These are phyloP conservation scores for Hippocampus mohnikei DNA, from an alignment of 2,113 vertebrate species.

Conservation along the genomic window DNA sequence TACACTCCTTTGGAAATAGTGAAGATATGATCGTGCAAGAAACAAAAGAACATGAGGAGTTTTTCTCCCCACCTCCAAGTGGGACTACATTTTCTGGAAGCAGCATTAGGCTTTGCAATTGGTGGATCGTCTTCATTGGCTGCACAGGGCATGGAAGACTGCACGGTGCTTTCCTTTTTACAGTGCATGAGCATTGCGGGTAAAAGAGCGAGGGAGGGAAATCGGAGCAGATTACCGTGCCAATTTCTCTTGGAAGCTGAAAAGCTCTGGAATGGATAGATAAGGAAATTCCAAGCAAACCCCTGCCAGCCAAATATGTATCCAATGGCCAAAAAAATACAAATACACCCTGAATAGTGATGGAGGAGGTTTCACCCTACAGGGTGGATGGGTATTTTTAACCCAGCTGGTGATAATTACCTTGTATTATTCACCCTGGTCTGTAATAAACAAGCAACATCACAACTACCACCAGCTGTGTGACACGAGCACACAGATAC, in stretches of 20 bases:
- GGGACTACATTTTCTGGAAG: slow-evolving; percentile 37
- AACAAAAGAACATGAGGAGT: slow-evolving; percentile 30
- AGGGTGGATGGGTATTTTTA: slow-evolving; percentile 68
- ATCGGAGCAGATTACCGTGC: slow-evolving; percentile 74
- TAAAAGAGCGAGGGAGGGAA: slow-evolving; percentile 67
- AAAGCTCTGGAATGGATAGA: slow-evolving; percentile 76
- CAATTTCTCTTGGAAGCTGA: slow-evolving; percentile 74
- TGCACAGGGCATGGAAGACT: slow-evolving; percentile 49
- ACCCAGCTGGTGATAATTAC: slow-evolving; percentile 69
- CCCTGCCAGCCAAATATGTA: slow-evolving; percentile 75
- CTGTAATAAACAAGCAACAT: slow-evolving; percentile 48
- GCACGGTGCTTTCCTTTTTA: slow-evolving; percentile 66
- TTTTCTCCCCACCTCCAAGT: slow-evolving; percentile 19
- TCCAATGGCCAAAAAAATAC: slow-evolving; percentile 70
- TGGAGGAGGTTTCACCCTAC: slow-evolving; percentile 68
- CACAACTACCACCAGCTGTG: slow-evolving; percentile 51
- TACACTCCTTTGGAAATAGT: slow-evolving; percentile 16
- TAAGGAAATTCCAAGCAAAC: slow-evolving; percentile 76
- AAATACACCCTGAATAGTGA: slow-evolving; percentile 69
- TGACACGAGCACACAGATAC: slow-evolving; percentile 12
- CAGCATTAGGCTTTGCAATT: slow-evolving; percentile 48
- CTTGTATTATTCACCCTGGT: slow-evolving; percentile 63
- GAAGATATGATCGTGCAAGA: slow-evolving; percentile 11
- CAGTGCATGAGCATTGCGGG: slow-evolving; percentile 63
- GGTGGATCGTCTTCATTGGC: slow-evolving; percentile 58